A percentile compares a stretch with the other conserved stretches of the same genome.
Conservation (phyloP, 2,113 vertebrate genomes). For the Lontra canadensis region DNA sequence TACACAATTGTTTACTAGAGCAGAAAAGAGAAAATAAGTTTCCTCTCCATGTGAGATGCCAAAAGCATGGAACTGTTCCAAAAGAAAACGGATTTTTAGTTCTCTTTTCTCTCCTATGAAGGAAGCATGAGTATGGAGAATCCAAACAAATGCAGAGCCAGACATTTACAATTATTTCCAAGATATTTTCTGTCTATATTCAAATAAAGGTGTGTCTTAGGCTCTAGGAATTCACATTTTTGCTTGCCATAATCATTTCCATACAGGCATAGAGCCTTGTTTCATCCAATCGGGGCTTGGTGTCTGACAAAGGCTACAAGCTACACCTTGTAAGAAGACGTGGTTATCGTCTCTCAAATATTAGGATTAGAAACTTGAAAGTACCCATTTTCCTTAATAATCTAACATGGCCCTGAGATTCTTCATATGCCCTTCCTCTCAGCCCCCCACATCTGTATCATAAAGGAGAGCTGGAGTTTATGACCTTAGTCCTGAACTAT, state of each 20-base stretch:
- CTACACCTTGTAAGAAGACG: background rate
- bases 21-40: background rate
- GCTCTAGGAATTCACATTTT: background rate
- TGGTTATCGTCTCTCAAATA: background rate
- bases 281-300: background rate
- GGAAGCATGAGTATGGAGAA: background rate
- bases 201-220: background rate
- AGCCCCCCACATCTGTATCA: background rate
- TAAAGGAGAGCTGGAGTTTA: background rate
- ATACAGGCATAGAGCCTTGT: background rate
- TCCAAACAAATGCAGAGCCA: background rate
- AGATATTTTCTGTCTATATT: background rate
- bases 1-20: background rate
- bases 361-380: background rate
- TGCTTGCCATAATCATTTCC: background rate
- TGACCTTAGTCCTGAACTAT: background rate
- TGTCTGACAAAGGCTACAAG: background rate
- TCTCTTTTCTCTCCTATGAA: background rate
- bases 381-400: background rate
- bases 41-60: background rate
- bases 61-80: background rate
- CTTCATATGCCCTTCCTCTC: background rate
- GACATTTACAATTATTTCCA: background rate
- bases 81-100: background rate
- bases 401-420: background rate